Evolutionary conservation across 2,888 invertebrate genomes (phyloP).

Genomic region (Epinotia brunnichana): DNA sequence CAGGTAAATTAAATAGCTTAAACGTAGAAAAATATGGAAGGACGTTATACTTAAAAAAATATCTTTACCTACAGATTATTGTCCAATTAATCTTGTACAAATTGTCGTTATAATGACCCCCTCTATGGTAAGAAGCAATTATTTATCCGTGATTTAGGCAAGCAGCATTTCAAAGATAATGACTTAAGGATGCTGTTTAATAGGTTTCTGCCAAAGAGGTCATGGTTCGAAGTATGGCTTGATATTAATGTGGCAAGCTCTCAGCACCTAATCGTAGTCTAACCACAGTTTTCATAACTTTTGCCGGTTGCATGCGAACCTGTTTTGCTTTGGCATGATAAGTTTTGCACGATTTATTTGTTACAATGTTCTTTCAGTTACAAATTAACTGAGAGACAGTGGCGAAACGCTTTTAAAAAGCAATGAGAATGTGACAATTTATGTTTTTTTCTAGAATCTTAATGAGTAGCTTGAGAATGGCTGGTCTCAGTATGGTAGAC

Average conservation of each 20-base stretch:
- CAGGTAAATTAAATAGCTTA: too few species aligned
- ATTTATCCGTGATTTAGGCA: slow-evolving; percentile 24
- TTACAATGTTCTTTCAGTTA: neutral
- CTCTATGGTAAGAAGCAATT: slow-evolving; percentile 22
- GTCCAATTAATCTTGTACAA: neutral
- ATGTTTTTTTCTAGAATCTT: too few species aligned
- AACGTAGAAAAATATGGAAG: too few species aligned
- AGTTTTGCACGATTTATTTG: too few species aligned
- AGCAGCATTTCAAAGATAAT: slow-evolving; percentile 39
- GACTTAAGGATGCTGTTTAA: slow-evolving; percentile 36
- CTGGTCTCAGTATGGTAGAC: too few species aligned
- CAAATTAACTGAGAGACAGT: too few species aligned
- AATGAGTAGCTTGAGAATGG: too few species aligned
- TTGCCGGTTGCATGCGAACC: neutral
- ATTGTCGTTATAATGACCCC: slow-evolving; percentile 7
- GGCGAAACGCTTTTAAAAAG: too few species aligned
- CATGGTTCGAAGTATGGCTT: slow-evolving; percentile 34
- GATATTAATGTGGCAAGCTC: slow-evolving; percentile 28
- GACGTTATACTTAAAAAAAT: neutral
- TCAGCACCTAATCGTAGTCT: neutral
- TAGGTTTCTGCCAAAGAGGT: slow-evolving; percentile 38
- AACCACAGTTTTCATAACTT: slow-evolving; percentile 27
- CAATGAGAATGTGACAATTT: too few species aligned
- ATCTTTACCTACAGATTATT: neutral
- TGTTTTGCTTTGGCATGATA: neutral